These are phyloP conservation scores for Crenichthys baileyi DNA, from an alignment of 2,797 vertebrate genomes.

Conservation along the genomic window DNA sequence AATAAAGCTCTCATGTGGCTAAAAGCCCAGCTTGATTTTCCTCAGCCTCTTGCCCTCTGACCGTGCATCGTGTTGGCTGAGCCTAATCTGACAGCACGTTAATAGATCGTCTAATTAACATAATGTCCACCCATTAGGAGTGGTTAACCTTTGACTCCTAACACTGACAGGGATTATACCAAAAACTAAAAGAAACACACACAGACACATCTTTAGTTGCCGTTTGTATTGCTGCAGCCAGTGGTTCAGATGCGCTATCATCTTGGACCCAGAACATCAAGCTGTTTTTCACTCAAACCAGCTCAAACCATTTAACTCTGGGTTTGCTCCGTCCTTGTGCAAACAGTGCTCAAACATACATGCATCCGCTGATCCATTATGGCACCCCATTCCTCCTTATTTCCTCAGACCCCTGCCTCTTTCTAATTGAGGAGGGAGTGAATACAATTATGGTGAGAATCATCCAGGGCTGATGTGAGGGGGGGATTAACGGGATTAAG, in stretches of 20 bases:
- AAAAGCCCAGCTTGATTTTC: conserved; percentile 41
- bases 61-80: conserved; percentile 42
- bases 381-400: conserved; percentile 62
- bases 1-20: conserved; percentile 49
- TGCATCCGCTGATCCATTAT: conserved; percentile 41
- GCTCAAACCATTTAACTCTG: conserved; percentile 34
- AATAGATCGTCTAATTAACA: conserved; percentile 75
- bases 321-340: background rate
- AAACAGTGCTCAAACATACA: conserved; percentile 3
- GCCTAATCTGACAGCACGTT: conserved; percentile 73
- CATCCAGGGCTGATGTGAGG: conserved; percentile 77
- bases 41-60: conserved; percentile 56
- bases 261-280: too few species aligned
- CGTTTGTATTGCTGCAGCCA: too few species aligned
- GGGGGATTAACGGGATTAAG: conserved; percentile 80
- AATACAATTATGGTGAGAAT: conserved; percentile 79
- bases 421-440: conserved; percentile 73
- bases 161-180: conserved; percentile 60
- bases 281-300: conserved; percentile 1
- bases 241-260: too few species aligned
- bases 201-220: conserved; percentile 1
- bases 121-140: conserved; percentile 72
- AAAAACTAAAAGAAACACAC: conserved; percentile 24
- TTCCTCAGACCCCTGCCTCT: conserved; percentile 54
- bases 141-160: conserved; percentile 65